Conservation (phyloP, 2,113 vertebrate species). For the Lutjanus erythropterus region DNA sequence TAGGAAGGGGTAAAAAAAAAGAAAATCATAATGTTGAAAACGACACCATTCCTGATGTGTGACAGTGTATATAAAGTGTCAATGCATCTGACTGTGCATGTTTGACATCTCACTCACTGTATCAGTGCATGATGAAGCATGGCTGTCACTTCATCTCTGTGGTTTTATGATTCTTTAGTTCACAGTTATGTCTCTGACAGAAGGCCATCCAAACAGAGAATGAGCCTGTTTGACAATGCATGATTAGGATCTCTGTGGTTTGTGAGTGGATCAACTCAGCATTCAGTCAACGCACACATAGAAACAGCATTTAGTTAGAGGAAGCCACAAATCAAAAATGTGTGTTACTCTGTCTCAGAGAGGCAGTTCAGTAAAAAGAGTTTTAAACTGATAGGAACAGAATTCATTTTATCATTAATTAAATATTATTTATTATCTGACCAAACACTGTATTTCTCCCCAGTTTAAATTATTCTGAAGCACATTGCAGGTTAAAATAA, state of each 20-base stretch:
- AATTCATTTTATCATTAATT: no score
- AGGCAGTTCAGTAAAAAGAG: not conserved
- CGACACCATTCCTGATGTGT: not conserved
- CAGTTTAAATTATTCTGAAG: not conserved
- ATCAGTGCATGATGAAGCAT: conserved; percentile 60
- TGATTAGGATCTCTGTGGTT: conserved; percentile 17
- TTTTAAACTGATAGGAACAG: not conserved
- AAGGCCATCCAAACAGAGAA: conserved; percentile 17
- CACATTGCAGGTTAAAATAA: not conserved
- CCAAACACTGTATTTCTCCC: no score
- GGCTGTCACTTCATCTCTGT: conserved; percentile 1
- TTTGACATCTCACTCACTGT: conserved; percentile 11
- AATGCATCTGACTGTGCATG: conserved; percentile 26
- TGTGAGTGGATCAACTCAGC: conserved; percentile 21
- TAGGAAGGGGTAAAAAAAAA: not conserved
- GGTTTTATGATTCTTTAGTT: not conserved
- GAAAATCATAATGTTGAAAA: not conserved
- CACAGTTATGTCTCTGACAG: conserved; percentile 9
- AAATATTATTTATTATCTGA: not conserved
- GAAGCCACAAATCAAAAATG: no score
- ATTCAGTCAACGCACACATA: conserved; percentile 61
- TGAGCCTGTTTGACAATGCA: conserved; percentile 26
- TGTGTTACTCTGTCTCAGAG: not conserved
- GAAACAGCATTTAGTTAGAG: not conserved
- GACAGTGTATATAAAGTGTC: not conserved